Conservation (phyloP, 2,888 invertebrate species). For the Leptura quadrifasciata region DNA sequence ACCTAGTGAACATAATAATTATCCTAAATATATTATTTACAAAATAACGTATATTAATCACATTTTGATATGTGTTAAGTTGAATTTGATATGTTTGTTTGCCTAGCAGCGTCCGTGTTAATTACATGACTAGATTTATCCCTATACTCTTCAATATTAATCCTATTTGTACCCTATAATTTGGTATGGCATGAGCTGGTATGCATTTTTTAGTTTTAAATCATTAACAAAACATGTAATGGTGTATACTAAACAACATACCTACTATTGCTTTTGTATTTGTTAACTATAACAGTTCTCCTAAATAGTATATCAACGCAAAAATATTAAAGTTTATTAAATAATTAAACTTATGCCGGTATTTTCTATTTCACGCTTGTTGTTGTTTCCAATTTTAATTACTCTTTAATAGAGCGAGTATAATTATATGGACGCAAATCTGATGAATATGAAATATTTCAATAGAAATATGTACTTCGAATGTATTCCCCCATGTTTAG, state of each 20-base stretch:
- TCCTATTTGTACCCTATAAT: conserved; percentile 48
- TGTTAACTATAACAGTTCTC: conserved; percentile 37
- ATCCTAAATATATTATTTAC: conserved; percentile 55
- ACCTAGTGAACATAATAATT: conserved; percentile 46
- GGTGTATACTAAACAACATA: conserved; percentile 54
- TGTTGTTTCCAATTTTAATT: neutral
- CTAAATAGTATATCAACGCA: conserved; percentile 19
- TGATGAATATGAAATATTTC: too few species aligned
- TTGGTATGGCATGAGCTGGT: conserved; percentile 52
- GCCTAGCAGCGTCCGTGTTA: conserved; percentile 53
- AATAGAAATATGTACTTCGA: too few species aligned
- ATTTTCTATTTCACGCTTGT: conserved; percentile 9
- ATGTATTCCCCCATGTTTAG: neutral
- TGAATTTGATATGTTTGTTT: conserved; percentile 56
- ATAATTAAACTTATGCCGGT: neutral
- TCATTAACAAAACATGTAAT: conserved; percentile 19
- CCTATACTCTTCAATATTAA: conserved; percentile 43
- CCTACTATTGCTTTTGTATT: conserved; percentile 57
- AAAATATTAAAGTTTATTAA: neutral
- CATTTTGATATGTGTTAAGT: conserved; percentile 64
- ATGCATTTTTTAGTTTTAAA: conserved; percentile 47
- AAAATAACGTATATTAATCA: conserved; percentile 58
- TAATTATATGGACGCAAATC: too few species aligned
- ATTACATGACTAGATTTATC: conserved; percentile 45
- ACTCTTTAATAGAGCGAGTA: too few species aligned